phyloP scores from a whole-genome alignment of 2,797 vertebrate genomes.

The Enteromius thamalakanensis region DNA sequence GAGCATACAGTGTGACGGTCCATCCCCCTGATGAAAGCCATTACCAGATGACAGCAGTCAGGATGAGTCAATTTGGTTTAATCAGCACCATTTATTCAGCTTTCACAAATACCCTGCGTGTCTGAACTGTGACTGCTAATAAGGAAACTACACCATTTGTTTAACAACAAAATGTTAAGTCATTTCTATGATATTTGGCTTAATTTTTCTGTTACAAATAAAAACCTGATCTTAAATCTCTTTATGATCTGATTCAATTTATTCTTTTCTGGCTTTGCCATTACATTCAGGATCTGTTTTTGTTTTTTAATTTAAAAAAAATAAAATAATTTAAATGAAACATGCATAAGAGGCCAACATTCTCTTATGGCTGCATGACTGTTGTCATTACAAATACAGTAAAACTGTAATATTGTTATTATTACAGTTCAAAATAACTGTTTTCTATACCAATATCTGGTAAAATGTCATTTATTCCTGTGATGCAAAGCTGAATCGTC shows the following conservation, averaged over 20 bases:
- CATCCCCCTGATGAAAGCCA: not conserved
- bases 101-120: not conserved
- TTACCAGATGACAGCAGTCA: constrained; percentile 20
- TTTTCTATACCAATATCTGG: not conserved
- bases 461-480: not conserved
- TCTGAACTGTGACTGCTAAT: not conserved
- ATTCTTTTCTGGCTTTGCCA: not conserved
- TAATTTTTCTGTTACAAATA: not conserved
- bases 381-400: not conserved
- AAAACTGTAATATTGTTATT: not conserved
- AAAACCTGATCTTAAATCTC: not conserved
- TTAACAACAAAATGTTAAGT: not conserved
- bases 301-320: not conserved
- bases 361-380: not conserved
- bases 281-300: not conserved
- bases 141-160: not conserved
- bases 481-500: not conserved
- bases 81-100: not conserved
- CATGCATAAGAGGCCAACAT: not conserved
- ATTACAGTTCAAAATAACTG: not conserved
- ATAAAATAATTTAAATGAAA: too few relatives aligned
- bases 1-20: not conserved
- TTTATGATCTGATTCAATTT: not conserved
- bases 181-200: not conserved
- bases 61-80: constrained; percentile 11